Evolutionary conservation across 2,113 vertebrate genomes (phyloP), one percentile per base, ranked within the genome.

Genomic region (Gobio gobio): DNA sequence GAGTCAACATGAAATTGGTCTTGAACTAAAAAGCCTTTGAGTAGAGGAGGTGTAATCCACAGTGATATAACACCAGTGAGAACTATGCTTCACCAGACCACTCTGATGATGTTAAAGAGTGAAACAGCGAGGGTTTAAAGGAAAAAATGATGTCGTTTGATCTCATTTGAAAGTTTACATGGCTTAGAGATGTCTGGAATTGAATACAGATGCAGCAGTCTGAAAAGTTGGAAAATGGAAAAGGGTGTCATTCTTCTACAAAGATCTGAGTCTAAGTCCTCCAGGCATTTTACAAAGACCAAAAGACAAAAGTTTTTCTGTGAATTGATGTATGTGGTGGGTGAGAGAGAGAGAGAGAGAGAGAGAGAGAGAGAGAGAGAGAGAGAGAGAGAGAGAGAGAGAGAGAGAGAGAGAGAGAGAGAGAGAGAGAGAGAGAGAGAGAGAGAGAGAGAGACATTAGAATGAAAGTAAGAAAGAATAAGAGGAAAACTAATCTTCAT

Each of bases 21-120:
- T 63, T 64, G 47, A 76, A 49, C 72, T 76, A 58, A 63, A 76
- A 84, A n/a, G 43, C 43, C 58, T 75, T 83, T 83, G 82, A 63
- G 54, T 47, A 49, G 75, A 64, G 70, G n/a, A 20, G 24, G 33
- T 45, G 20, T 75, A 83, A 83, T 83, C 72, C 45, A 4, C 6
- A 14, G 12, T 64, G 72, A 63, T 58, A 24, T n/a, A 64, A 81
- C 43, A 54, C 47, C 8, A 49, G 16, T 54, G n/a, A 64, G 59
- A 76, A 49, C 9, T 3, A 22, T 6, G 12, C 13, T 63, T 66
- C 66, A 56, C 78, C 83, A 29, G 74, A 4, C 40, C 22, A 84
- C 61, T 22, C 22, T 77, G 59, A 16, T 84, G 45, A 51, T 54
- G 22, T 12, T 49, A 61, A 36, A 84, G n/a, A 54, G 20, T 16